Percentiles rank a stretch among this genome's conserved stretches.
These are phyloP conservation scores for Lepus townsendii DNA, from an alignment of 2,797 vertebrate genomes.

Conservation along the genomic window DNA sequence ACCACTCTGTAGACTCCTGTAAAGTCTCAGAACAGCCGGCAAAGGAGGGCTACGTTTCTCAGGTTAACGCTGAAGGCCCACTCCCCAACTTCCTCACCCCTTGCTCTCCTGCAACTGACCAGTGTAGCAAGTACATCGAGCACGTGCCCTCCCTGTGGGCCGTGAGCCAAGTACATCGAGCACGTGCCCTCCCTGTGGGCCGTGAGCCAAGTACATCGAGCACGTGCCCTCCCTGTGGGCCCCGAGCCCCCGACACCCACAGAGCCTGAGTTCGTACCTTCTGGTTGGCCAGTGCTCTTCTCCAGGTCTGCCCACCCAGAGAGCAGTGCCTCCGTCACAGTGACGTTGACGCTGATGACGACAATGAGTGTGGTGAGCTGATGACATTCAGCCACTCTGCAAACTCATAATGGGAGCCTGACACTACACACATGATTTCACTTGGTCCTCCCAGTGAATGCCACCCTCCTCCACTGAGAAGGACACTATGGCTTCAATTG, in stretches of 20 bases:
- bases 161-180: not conserved
- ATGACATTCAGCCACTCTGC: not conserved
- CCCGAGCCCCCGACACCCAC: not conserved
- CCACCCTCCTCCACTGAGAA: not conserved
- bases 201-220: not conserved
- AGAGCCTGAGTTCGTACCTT: constrained; percentile 27
- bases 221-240: not conserved
- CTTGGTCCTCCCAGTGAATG: not conserved
- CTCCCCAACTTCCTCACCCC: constrained; percentile 14
- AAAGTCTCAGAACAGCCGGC: not conserved
- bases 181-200: not conserved
- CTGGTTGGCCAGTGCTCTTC: not conserved
- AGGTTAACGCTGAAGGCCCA: not conserved
- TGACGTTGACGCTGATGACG: constrained; percentile 32
- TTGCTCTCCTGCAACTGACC: constrained; percentile 28
- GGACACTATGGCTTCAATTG: not conserved
- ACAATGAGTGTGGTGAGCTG: not conserved
- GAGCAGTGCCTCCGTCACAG: constrained; percentile 35
- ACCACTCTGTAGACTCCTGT: not conserved
- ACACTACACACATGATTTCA: not conserved
- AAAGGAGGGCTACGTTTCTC: constrained; percentile 6
- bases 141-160: not conserved
- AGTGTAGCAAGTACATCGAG: not conserved
- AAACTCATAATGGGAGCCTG: not conserved
- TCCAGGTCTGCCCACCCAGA: not conserved